Conservation (phyloP, 92 coral and sea anemone species). For the Parazoanthus atlanticus region DNA sequence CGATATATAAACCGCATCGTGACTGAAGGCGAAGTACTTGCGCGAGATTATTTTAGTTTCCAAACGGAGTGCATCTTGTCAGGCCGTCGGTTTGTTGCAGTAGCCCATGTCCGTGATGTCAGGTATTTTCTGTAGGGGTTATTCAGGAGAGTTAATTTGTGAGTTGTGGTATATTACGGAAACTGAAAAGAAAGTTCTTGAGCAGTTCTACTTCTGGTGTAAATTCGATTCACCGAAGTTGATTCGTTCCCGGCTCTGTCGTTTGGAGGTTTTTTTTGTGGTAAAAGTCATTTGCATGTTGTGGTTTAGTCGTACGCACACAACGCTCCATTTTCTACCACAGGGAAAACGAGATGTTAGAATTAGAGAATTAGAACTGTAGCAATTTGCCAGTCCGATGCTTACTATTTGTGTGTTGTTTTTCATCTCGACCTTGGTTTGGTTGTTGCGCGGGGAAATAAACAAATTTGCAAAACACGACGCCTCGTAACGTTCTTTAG, state of each 20-base stretch:
- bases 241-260: conserved; percentile 16
- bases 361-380: background rate
- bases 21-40: conserved; percentile 7
- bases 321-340: conserved; percentile 4
- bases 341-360: background rate
- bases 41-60: conserved; percentile 19
- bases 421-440: background rate
- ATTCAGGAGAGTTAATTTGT: background rate
- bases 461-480: conserved; percentile 5
- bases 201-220: conserved; percentile 19
- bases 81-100: background rate
- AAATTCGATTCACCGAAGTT: conserved; percentile 9
- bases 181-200: background rate
- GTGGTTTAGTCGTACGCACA: conserved; percentile 13
- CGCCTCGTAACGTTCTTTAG: background rate
- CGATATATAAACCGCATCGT: background rate
- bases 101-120: background rate
- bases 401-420: background rate
- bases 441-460: conserved; percentile 4
- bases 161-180: background rate
- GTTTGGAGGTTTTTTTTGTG: conserved; percentile 30
- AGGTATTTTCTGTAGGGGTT: background rate
- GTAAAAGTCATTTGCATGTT: conserved; percentile 35
- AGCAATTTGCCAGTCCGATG: background rate
- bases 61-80: background rate